Evolutionary conservation across 2,888 invertebrate species (phyloP).

Genomic region (Perithous albicinctus): DNA sequence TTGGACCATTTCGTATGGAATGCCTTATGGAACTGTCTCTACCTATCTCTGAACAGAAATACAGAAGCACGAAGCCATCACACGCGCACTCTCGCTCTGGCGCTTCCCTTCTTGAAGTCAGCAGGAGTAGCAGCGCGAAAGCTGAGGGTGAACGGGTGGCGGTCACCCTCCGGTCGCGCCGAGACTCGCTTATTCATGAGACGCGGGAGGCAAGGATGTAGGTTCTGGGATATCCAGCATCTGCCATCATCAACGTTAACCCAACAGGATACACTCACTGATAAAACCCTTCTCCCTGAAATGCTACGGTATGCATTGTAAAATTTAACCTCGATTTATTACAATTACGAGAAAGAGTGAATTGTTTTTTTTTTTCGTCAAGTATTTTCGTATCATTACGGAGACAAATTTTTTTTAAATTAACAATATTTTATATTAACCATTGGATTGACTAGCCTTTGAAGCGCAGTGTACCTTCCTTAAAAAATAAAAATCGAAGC

Average conservation of each 20-base stretch:
- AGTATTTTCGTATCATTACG: neutral
- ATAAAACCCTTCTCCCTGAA: neutral
- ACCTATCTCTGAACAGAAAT: neutral
- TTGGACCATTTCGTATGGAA: no score
- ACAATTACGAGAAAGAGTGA: constrained; percentile 33
- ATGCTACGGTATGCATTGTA: constrained; percentile 22
- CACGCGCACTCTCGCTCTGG: neutral
- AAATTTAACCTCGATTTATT: constrained; percentile 30
- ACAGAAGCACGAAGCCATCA: neutral
- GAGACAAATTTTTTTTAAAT: no score
- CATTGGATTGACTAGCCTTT: no score
- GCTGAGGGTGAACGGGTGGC: constrained; percentile 22
- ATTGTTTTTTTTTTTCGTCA: constrained; percentile 2
- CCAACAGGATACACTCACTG: constrained; percentile 9
- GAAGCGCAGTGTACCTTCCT: no score
- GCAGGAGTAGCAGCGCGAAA: neutral
- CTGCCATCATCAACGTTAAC: constrained; percentile 25
- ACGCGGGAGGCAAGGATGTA: constrained; percentile 47
- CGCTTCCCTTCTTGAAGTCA: neutral
- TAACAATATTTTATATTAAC: no score
- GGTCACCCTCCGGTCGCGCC: constrained; percentile 51
- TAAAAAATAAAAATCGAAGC: no score
- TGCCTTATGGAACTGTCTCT: no score
- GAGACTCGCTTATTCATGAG: constrained; percentile 68
- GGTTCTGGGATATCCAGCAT: constrained; percentile 9